A percentile compares a stretch with the other conserved stretches of the same genome.
phyloP scores from a whole-genome alignment of 2,888 invertebrate genomes.

The Drosophila macrospina region DNA sequence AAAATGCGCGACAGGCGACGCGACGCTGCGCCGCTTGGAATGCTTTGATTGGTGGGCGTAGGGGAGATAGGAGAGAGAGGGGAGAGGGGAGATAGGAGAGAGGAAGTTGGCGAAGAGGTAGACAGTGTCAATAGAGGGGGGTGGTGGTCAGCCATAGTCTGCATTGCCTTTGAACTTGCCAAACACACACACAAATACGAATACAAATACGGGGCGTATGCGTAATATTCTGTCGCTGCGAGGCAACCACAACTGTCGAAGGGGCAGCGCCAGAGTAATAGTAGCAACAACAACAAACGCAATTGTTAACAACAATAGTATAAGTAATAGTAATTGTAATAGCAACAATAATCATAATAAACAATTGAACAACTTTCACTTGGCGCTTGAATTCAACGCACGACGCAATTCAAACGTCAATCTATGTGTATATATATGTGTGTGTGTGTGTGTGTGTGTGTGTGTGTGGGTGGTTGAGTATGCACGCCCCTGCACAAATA shows the following conservation, averaged over 20 bases:
- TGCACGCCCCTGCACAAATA: constrained; percentile 51
- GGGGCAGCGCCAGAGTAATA: constrained; percentile 10
- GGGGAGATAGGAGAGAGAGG: not conserved
- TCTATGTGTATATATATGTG: constrained; percentile 18
- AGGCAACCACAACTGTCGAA: constrained; percentile 8
- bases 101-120: too few relatives aligned
- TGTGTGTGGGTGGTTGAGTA: constrained; percentile 49
- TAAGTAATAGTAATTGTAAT: constrained; percentile 59
- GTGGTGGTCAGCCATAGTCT: not conserved
- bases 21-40: not conserved
- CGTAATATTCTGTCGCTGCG: constrained; percentile 48
- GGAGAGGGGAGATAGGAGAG: not conserved
- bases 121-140: too few relatives aligned
- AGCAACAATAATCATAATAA: constrained; percentile 73
- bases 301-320: constrained; percentile 31
- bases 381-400: constrained; percentile 83
- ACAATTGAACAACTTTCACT: constrained; percentile 83
- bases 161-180: constrained; percentile 57
- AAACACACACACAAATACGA: not conserved
- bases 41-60: not conserved
- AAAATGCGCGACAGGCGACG: constrained; percentile 39
- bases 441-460: constrained; percentile 25
- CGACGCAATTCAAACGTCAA: constrained; percentile 77
- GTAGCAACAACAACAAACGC: constrained; percentile 8
- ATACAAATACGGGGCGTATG: constrained; percentile 39